Conservation (phyloP, 2,888 invertebrate species). For the Rhagonycha lutea region DNA sequence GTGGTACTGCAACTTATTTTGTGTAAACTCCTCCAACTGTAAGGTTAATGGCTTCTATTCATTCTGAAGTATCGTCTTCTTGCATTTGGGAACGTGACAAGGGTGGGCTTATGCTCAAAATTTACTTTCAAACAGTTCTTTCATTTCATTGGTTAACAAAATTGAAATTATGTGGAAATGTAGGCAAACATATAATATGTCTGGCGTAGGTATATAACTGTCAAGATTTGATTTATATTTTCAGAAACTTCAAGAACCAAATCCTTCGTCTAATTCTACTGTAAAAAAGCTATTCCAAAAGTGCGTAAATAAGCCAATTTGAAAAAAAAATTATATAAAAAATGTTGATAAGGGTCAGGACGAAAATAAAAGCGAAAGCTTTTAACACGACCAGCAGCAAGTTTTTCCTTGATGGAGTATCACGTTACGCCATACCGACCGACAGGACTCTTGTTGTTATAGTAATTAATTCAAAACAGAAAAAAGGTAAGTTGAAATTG, state of each 20-base stretch:
- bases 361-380: not conserved
- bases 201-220: not conserved
- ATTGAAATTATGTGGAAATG: not conserved
- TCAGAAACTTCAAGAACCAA: not conserved
- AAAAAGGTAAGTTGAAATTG: not conserved
- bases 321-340: not conserved
- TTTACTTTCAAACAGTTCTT: not conserved
- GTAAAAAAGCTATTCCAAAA: not conserved
- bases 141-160: not conserved
- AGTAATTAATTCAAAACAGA: not conserved
- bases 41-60: not conserved
- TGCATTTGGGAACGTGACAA: not conserved
- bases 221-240: not conserved
- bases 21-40: not conserved
- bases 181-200: not conserved
- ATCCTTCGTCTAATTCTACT: not conserved
- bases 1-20: not conserved
- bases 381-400: not conserved
- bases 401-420: not conserved
- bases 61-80: not conserved
- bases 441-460: not conserved
- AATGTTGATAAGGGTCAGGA: not conserved
- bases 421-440: not conserved
- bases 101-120: not conserved
- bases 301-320: not conserved